phyloP scores from a whole-genome alignment of 2,113 vertebrate genomes.

The Chroicocephalus ridibundus region DNA sequence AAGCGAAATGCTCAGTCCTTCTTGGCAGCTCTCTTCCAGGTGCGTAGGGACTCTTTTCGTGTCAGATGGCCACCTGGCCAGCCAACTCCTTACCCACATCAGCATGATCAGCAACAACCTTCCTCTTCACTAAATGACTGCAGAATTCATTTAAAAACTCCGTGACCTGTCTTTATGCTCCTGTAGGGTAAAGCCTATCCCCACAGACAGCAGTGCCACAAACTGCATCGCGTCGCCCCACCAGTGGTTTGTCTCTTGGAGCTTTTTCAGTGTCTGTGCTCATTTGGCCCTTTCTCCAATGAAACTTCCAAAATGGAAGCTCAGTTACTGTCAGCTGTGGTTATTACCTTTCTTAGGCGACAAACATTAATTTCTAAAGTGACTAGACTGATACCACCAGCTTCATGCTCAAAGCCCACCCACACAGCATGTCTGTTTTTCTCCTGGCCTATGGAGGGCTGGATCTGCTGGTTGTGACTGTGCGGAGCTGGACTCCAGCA shows the following conservation, averaged over 20 bases:
- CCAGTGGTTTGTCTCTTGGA: background rate
- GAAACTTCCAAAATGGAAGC: background rate
- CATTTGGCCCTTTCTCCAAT: background rate
- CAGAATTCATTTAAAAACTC: background rate
- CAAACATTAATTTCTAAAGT: background rate
- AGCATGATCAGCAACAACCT: background rate
- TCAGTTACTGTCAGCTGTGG: background rate
- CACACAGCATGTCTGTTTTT: rapidly evolving
- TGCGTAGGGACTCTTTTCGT: background rate
- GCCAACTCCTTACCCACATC: background rate
- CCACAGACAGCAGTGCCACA: background rate
- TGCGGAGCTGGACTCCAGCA: background rate
- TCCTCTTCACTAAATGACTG: background rate
- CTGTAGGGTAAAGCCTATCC: background rate
- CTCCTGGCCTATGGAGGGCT: background rate
- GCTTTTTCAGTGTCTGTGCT: background rate
- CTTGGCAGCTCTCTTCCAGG: background rate
- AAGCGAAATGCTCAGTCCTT: background rate
- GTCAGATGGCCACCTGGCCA: background rate
- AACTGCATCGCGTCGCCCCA: background rate
- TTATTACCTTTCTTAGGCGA: background rate
- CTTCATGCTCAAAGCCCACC: background rate
- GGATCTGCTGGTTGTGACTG: background rate
- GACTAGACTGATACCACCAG: background rate
- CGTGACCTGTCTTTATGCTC: background rate